These are phyloP conservation scores for Sapajus apella DNA, from an alignment of 2,113 vertebrate species.

Conservation along the genomic window DNA sequence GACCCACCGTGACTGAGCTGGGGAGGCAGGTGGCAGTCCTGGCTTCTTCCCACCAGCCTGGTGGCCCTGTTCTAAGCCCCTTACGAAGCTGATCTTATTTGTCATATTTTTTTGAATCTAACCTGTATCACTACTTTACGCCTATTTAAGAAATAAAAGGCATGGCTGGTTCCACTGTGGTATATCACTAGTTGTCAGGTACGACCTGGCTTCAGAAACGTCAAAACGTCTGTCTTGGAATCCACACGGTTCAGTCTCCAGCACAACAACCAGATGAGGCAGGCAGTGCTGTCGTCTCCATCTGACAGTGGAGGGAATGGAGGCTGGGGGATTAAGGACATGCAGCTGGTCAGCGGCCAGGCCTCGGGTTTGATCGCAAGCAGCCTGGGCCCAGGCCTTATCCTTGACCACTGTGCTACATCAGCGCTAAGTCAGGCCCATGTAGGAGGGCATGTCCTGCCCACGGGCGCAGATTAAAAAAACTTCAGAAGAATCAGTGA, in stretches of 20 bases:
- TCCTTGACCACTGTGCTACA: not conserved
- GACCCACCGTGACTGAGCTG: not conserved
- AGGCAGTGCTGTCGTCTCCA: no score
- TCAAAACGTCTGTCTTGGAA: not conserved
- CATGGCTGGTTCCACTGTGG: not conserved
- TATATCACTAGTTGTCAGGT: accelerated
- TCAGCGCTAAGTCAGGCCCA: not conserved
- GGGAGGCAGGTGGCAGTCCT: not conserved
- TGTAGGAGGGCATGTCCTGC: accelerated
- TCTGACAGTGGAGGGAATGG: not conserved
- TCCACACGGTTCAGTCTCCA: not conserved
- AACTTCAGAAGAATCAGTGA: not conserved
- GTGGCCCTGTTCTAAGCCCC: not conserved
- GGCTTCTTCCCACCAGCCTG: not conserved
- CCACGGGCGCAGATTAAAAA: accelerated
- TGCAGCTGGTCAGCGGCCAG: not conserved
- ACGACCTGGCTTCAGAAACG: not conserved
- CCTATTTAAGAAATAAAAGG: not conserved
- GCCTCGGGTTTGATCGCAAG: not conserved
- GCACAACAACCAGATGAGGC: not conserved
- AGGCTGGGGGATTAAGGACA: not conserved
- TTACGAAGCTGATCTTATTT: not conserved
- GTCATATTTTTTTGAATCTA: not conserved
- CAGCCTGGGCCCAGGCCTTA: not conserved
- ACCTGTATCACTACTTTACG: not conserved